phyloP scores from a whole-genome alignment of 2,113 vertebrate species.

The Archilochus colubris region DNA sequence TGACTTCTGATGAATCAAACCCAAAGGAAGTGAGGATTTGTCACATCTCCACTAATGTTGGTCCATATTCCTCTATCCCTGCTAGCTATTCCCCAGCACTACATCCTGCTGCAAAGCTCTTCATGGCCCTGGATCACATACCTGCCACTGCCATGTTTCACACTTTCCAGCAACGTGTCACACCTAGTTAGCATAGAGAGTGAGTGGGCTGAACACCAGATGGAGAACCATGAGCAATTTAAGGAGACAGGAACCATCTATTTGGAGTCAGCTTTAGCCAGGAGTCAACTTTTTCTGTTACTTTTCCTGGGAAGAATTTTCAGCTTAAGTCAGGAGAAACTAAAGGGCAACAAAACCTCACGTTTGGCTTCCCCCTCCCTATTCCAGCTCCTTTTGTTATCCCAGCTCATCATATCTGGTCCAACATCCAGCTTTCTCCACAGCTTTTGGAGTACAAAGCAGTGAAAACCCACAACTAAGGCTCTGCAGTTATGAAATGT shows the following conservation, averaged over 20 bases:
- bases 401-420: fast-evolving
- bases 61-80: not conserved
- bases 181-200: not conserved
- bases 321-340: not conserved
- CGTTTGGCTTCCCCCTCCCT: not conserved
- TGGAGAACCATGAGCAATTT: not conserved
- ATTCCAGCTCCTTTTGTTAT: fast-evolving
- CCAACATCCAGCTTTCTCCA: not conserved
- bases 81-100: not conserved
- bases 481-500: not conserved
- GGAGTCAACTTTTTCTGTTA: not conserved
- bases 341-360: not conserved
- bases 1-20: not conserved
- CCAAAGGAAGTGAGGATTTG: not conserved
- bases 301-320: not conserved
- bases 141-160: conserved; percentile 39
- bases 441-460: fast-evolving
- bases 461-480: not conserved
- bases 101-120: not conserved
- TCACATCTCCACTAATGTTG: too few relatives aligned
- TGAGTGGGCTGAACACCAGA: conserved; percentile 45
- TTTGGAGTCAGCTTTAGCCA: not conserved
- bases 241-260: not conserved
- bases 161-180: not conserved
- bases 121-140: not conserved